Evolutionary conservation across 2,797 vertebrate genomes (phyloP).

Genomic region (Phyllotis vaccarum): DNA sequence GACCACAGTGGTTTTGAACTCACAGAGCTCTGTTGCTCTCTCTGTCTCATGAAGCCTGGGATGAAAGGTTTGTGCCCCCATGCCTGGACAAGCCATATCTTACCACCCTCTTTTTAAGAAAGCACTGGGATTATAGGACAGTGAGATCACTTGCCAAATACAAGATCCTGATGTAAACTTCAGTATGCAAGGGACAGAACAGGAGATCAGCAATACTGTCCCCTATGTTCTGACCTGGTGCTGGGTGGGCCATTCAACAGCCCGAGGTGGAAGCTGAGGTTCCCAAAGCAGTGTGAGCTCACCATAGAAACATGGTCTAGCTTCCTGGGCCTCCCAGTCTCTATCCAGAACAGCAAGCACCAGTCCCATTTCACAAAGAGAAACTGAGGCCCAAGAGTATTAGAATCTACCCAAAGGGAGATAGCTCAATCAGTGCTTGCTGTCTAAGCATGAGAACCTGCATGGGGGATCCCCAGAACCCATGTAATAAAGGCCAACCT

Average conservation of each 20-base stretch:
- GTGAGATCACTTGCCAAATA: background rate
- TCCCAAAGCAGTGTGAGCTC: background rate
- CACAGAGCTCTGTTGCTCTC: background rate
- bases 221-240: background rate
- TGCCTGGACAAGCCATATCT: background rate
- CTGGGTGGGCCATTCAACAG: no score
- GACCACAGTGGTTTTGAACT: background rate
- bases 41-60: background rate
- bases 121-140: background rate
- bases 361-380: background rate
- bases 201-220: background rate
- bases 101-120: background rate
- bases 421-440: background rate
- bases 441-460: background rate
- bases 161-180: background rate
- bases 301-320: background rate
- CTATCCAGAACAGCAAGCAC: background rate
- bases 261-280: background rate
- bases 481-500: background rate
- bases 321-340: background rate
- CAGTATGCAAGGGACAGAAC: background rate
- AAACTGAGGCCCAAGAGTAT: background rate
- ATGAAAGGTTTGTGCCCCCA: background rate
- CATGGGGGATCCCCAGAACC: background rate
- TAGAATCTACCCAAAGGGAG: background rate